A percentile compares a stretch with the other conserved stretches of the same genome.
Conservation (phyloP, 2,888 invertebrate genomes). For the Melanargia galathea region DNA sequence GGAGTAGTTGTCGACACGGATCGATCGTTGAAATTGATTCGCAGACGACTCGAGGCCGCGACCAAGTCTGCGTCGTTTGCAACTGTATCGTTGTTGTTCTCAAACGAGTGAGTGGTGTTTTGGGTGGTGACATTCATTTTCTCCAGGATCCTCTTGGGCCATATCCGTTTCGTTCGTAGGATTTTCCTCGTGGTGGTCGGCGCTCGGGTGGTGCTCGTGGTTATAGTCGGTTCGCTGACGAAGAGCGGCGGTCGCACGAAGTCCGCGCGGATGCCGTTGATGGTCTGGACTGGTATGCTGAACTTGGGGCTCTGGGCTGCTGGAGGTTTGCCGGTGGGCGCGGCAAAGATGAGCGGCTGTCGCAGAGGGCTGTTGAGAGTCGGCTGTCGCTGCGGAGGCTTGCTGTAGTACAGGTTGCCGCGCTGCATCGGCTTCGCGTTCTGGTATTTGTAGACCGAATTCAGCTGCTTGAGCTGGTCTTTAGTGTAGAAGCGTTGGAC, state of each 20-base stretch:
- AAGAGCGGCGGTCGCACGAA: constrained; percentile 63
- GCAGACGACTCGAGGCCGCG: constrained; percentile 52
- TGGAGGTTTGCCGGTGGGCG: constrained; percentile 56
- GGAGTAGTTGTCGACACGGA: constrained; percentile 40
- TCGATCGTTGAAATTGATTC: constrained; percentile 53
- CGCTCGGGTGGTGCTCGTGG: constrained; percentile 46
- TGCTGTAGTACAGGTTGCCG: constrained; percentile 29
- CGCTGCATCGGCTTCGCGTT: constrained; percentile 62
- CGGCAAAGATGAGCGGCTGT: constrained; percentile 55
- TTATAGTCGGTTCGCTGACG: constrained; percentile 46
- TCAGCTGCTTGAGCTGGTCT: constrained; percentile 54
- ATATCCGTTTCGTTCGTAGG: constrained; percentile 73
- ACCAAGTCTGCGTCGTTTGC: constrained; percentile 54
- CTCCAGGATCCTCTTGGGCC: constrained; percentile 66
- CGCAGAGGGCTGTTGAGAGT: constrained; percentile 49
- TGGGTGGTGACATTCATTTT: constrained; percentile 52
- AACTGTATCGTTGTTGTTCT: constrained; percentile 49
- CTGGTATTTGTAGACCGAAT: constrained; percentile 64
- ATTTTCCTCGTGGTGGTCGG: constrained; percentile 65
- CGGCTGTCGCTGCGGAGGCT: constrained; percentile 49
- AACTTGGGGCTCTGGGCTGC: constrained; percentile 61
- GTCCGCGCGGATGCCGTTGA: constrained; percentile 68
- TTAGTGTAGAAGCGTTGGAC: constrained; percentile 57
- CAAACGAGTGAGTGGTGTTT: constrained; percentile 48
- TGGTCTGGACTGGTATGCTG: constrained; percentile 68